Conservation (phyloP, 2,888 invertebrate species). For the Phyto melanocephala region DNA sequence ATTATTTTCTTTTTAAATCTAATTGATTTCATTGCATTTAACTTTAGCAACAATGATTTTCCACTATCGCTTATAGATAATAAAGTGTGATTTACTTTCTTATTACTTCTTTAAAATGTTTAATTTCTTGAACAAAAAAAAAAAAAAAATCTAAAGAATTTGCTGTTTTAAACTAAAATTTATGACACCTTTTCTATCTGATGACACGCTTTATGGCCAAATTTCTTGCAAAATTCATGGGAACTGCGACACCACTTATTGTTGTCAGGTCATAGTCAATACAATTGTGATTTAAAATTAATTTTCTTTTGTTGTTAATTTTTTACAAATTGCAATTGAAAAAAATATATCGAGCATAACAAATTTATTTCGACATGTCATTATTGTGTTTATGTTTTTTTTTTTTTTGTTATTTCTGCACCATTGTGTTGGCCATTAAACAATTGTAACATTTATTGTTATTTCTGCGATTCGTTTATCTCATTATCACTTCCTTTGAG, state of each 20-base stretch:
- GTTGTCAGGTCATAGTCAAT: constrained; percentile 14
- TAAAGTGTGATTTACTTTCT: no score
- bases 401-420: background rate
- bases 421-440: constrained; percentile 26
- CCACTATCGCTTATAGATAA: no score
- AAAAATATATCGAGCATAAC: constrained; percentile 54
- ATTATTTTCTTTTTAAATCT: no score
- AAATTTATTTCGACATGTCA: constrained; percentile 53
- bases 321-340: background rate
- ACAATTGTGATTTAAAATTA: constrained; percentile 39
- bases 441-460: constrained; percentile 29
- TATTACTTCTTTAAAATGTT: no score
- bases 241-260: background rate
- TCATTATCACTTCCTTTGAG: constrained; percentile 56
- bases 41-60: no score
- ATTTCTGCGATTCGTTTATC: constrained; percentile 39
- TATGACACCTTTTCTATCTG: constrained; percentile 48
- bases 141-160: no score
- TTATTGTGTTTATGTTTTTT: constrained; percentile 31
- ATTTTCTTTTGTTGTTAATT: constrained; percentile 21
- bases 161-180: background rate
- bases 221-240: constrained; percentile 38
- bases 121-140: no score
- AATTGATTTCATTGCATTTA: no score
- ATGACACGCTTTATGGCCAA: constrained; percentile 7